Percentiles rank a stretch among this genome's conserved stretches.
Conservation (phyloP, 2,113 vertebrate genomes). For the Triplophysa rosa region DNA sequence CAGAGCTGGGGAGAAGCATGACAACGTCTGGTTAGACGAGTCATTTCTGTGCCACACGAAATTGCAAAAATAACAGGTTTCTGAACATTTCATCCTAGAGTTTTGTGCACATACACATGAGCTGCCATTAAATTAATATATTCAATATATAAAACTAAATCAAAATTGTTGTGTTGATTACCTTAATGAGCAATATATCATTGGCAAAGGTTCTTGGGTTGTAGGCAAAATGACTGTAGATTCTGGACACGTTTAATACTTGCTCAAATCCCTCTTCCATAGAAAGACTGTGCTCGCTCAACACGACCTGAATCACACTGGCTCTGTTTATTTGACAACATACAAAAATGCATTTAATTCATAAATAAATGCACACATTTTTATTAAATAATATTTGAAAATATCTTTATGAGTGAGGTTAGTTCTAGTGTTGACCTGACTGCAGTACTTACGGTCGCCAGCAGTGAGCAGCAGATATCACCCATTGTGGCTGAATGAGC, state of each 20-base stretch:
- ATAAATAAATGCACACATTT: no score
- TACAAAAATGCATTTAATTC: neutral
- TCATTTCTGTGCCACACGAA: neutral
- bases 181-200: constrained; percentile 76
- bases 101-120: no score
- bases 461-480: constrained; percentile 78
- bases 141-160: no score
- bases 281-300: constrained; percentile 68
- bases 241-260: constrained; percentile 59
- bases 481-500: constrained; percentile 66
- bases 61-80: neutral
- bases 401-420: no score
- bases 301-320: constrained; percentile 60
- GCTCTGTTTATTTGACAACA: constrained; percentile 54
- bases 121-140: no score
- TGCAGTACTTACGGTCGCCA: constrained; percentile 74
- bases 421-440: neutral
- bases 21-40: neutral
- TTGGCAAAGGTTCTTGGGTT: constrained; percentile 64
- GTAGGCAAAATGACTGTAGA: constrained; percentile 50
- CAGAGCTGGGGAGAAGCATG: constrained; percentile 65
- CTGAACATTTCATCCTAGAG: no score
- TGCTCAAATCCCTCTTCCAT: constrained; percentile 67
- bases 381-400: no score
- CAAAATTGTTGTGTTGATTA: constrained; percentile 37